Conservation (phyloP, 2,888 invertebrate species). For the Cyclophora punctaria region DNA sequence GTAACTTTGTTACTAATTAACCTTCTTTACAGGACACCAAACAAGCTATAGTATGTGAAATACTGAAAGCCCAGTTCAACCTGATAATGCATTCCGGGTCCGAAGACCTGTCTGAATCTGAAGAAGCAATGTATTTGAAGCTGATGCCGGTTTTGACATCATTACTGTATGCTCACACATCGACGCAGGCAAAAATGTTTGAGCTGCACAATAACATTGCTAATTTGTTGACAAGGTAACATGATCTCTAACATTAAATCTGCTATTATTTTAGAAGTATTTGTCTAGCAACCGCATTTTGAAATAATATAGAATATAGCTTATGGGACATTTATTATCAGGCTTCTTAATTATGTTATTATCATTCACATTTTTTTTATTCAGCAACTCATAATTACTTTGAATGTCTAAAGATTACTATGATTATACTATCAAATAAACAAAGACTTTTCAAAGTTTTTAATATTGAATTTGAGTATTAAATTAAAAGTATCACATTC, state of each 20-base stretch:
- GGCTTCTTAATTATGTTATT: no score
- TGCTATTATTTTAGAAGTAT: no score
- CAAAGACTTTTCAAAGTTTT: no score
- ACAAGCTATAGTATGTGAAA: constrained; percentile 80
- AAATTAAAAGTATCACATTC: no score
- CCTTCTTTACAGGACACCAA: constrained; percentile 67
- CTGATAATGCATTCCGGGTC: constrained; percentile 74
- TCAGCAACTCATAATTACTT: no score
- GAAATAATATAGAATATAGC: no score
- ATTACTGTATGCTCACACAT: constrained; percentile 77
- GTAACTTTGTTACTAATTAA: neutral
- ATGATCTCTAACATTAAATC: neutral
- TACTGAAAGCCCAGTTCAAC: constrained; percentile 87
- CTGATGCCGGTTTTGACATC: constrained; percentile 82
- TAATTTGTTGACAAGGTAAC: constrained; percentile 83
- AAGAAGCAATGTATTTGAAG: constrained; percentile 81
- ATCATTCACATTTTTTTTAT: no score
- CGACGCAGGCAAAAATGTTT: constrained; percentile 75
- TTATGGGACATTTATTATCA: no score
- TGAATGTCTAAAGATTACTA: no score
- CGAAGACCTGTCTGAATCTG: constrained; percentile 72
- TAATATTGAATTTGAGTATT: no score
- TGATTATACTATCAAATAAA: no score
- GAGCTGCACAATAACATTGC: constrained; percentile 86
- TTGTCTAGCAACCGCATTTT: no score